Conservation (phyloP, 2,113 vertebrate genomes). For the Astatotilapia flaviijosephi region DNA sequence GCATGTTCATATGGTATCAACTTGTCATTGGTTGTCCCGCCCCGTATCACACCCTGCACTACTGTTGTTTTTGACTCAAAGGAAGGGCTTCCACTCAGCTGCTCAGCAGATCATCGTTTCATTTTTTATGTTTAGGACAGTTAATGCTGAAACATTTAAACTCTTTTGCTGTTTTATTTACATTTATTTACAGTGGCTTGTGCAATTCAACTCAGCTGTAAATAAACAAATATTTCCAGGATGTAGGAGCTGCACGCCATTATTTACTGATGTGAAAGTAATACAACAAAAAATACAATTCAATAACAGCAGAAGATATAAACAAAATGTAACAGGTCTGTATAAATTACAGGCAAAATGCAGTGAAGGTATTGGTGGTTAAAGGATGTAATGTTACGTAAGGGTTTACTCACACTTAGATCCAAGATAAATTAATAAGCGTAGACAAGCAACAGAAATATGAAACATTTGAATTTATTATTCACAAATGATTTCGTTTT, state of each 20-base stretch:
- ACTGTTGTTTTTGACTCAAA: background rate
- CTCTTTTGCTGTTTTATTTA: background rate
- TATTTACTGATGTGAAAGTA: background rate
- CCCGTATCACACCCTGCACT: background rate
- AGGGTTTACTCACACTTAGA: fast-evolving
- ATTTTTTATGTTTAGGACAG: background rate
- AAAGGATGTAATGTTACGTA: background rate
- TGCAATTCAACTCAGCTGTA: background rate
- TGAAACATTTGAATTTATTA: background rate
- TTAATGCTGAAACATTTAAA: background rate
- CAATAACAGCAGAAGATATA: background rate
- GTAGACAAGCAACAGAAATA: background rate
- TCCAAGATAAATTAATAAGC: background rate
- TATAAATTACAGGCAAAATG: background rate
- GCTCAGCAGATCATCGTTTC: background rate
- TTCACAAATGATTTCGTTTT: background rate
- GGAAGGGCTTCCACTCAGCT: background rate
- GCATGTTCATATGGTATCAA: background rate
- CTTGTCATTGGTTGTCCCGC: background rate
- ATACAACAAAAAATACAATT: background rate
- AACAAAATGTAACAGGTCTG: background rate
- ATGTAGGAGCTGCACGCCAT: background rate
- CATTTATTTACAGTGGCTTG: background rate
- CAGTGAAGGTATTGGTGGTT: background rate
- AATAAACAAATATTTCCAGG: background rate